Evolutionary conservation across 2,888 invertebrate genomes (phyloP).

Genomic region (Cosmopolites sordidus): DNA sequence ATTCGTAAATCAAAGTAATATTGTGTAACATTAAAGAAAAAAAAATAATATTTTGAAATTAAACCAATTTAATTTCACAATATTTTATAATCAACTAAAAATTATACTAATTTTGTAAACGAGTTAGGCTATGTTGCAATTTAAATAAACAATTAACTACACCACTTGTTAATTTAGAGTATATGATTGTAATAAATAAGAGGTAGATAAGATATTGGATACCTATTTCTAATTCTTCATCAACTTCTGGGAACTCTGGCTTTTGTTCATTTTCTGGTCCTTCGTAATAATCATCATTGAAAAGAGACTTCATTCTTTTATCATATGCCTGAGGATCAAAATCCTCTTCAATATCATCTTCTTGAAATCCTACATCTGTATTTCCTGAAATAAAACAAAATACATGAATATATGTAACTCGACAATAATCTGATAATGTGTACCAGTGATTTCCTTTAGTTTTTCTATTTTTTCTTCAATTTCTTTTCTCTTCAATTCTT

Average conservation of each 20-base stretch:
- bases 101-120: too few relatives aligned
- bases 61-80: not conserved
- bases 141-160: too few relatives aligned
- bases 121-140: too few relatives aligned
- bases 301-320: slow-evolving; percentile 77
- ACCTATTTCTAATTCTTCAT: slow-evolving; percentile 63
- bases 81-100: too few relatives aligned
- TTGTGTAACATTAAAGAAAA: slow-evolving; percentile 2
- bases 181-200: too few relatives aligned
- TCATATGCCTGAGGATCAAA: slow-evolving; percentile 90
- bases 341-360: slow-evolving; percentile 81
- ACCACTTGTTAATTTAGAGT: too few relatives aligned
- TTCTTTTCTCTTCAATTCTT: slow-evolving; percentile 83
- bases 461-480: slow-evolving; percentile 84
- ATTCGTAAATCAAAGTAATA: slow-evolving; percentile 4
- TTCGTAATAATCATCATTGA: slow-evolving; percentile 83
- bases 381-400: slow-evolving; percentile 10
- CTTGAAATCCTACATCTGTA: slow-evolving; percentile 54
- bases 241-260: slow-evolving; percentile 80
- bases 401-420: not conserved
- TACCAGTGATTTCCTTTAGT: slow-evolving; percentile 82
- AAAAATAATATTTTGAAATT: slow-evolving; percentile 3
- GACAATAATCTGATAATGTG: not conserved
- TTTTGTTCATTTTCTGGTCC: slow-evolving; percentile 67
- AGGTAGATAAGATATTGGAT: slow-evolving; percentile 8